phyloP scores from a whole-genome alignment of 2,113 vertebrate species.

The Xyrauchen texanus region DNA sequence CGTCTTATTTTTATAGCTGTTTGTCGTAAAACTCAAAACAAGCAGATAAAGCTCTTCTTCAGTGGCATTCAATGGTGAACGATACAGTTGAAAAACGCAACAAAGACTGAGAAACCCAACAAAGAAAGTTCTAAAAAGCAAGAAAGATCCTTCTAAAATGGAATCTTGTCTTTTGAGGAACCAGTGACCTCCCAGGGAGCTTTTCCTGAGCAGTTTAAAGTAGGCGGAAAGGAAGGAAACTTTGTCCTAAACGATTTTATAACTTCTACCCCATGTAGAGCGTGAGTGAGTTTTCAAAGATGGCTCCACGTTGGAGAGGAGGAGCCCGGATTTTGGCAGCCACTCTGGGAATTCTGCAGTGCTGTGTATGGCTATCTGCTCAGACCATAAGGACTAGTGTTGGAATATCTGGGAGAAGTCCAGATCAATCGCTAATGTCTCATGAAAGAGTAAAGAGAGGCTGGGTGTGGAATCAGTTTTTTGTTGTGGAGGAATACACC shows the following conservation, averaged over 20 bases:
- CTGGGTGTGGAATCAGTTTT: slow-evolving; percentile 99
- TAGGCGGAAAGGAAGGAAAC: neutral
- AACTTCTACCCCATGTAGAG: slow-evolving; percentile 65
- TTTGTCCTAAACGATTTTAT: slow-evolving; percentile 21
- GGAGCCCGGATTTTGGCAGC: slow-evolving; percentile 61
- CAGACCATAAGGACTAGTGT: slow-evolving; percentile 72
- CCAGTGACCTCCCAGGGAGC: neutral
- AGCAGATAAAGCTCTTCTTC: neutral
- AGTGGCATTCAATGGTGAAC: slow-evolving; percentile 8
- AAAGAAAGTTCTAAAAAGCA: neutral
- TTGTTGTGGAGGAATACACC: slow-evolving; percentile 98
- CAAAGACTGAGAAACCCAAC: neutral
- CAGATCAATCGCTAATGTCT: slow-evolving; percentile 68
- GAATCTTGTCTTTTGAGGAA: slow-evolving; percentile 3
- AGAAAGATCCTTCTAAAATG: slow-evolving; percentile 17
- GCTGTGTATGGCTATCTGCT: slow-evolving; percentile 61
- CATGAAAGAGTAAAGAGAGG: slow-evolving; percentile 90
- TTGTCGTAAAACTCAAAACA: neutral
- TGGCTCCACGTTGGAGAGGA: slow-evolving; percentile 66
- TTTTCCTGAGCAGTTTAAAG: neutral
- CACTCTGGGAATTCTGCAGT: slow-evolving; percentile 63
- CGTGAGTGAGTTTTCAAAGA: slow-evolving; percentile 55
- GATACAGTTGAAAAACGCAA: neutral
- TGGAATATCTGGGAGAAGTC: slow-evolving; percentile 43
- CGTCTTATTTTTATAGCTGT: neutral